Conservation (phyloP, 2,888 invertebrate species). For the Orchesellides sinensis region DNA sequence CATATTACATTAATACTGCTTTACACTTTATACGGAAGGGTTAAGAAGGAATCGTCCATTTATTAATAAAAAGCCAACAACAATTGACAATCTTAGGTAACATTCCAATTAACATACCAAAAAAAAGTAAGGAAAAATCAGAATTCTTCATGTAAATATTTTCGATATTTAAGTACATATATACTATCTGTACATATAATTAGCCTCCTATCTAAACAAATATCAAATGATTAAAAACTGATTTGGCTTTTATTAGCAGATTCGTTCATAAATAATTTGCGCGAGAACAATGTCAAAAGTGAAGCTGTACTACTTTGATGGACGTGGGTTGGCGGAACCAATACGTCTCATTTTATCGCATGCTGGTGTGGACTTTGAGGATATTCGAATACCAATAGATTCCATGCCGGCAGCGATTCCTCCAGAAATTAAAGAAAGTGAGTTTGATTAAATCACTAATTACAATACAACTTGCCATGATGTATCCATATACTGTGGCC, state of each 20-base stretch:
- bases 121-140: no score
- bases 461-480: background rate
- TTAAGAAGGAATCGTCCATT: no score
- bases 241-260: background rate
- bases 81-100: no score
- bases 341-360: constrained; percentile 77
- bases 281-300: background rate
- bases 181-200: no score
- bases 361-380: constrained; percentile 77
- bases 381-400: constrained; percentile 73
- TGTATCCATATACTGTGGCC: background rate
- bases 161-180: no score
- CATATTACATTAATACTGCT: no score
- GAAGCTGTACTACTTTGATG: constrained; percentile 77
- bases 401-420: constrained; percentile 55
- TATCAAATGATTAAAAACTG: background rate
- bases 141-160: no score
- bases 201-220: no score
- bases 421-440: constrained; percentile 56
- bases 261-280: background rate
- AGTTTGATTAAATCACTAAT: background rate
- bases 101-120: no score
- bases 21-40: no score
- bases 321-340: constrained; percentile 76
- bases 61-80: no score